Evolutionary conservation across 37 sponge, comb jelly and placozoan species (phyloP).

Genomic region (Haliclona indistincta): DNA sequence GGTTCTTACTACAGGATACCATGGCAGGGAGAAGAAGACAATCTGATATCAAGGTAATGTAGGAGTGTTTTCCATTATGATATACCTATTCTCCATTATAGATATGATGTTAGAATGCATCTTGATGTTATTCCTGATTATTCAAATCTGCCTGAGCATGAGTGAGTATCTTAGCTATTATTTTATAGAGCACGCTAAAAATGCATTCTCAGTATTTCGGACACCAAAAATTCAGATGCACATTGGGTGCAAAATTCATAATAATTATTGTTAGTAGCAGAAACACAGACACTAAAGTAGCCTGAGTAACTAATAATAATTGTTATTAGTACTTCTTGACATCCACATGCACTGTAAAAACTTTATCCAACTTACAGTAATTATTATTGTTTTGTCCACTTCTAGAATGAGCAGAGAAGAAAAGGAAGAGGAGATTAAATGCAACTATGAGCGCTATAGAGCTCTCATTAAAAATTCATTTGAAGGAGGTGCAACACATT

Average conservation of each 20-base stretch:
- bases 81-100: background rate
- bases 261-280: background rate
- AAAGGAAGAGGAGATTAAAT: slow-evolving; percentile 47
- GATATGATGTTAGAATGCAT: slow-evolving; percentile 91
- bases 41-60: slow-evolving; percentile 75
- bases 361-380: background rate
- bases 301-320: too few species aligned
- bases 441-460: slow-evolving; percentile 90
- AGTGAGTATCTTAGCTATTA: slow-evolving; percentile 34
- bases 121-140: slow-evolving; percentile 81
- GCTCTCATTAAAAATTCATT: slow-evolving; percentile 68
- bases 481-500: slow-evolving; percentile 52
- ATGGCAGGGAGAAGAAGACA: slow-evolving; percentile 79
- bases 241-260: too few species aligned
- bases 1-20: slow-evolving; percentile 73
- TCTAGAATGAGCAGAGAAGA: slow-evolving; percentile 45
- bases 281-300: background rate
- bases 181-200: background rate
- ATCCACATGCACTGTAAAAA: too few species aligned
- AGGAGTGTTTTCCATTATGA: slow-evolving; percentile 1
- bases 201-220: background rate
- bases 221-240: too few species aligned
- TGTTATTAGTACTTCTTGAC: too few species aligned
- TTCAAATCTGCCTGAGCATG: slow-evolving; percentile 24
- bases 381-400: background rate